These are phyloP conservation scores for Phocoena phocoena DNA, from an alignment of 2,113 vertebrate species.

Conservation along the genomic window DNA sequence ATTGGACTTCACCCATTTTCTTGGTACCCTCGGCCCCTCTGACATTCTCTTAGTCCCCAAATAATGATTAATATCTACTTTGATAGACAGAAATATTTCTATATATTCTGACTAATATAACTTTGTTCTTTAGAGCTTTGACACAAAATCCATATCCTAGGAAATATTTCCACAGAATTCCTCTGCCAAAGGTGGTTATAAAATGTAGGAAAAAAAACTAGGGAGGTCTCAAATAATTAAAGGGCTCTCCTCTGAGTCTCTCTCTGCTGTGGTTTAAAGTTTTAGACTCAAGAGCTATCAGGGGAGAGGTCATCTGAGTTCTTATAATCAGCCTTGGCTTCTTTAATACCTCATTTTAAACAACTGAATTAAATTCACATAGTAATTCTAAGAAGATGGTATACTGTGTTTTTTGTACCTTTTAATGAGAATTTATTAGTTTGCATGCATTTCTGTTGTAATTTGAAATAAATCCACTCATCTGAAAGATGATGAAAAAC, in stretches of 20 bases:
- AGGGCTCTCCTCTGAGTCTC: not conserved
- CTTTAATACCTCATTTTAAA: not conserved
- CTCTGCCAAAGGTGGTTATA: not conserved
- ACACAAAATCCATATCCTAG: not conserved
- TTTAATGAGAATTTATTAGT: not conserved
- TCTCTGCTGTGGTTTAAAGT: not conserved
- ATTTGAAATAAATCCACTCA: not conserved
- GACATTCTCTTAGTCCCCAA: not conserved
- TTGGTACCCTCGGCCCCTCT: not conserved
- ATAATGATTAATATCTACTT: not conserved
- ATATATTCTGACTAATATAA: not conserved
- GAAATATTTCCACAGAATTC: not conserved
- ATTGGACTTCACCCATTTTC: not conserved
- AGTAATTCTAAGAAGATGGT: not conserved
- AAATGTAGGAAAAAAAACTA: not conserved
- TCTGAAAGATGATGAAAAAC: not conserved
- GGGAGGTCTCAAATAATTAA: not conserved
- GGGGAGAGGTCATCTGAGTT: not conserved
- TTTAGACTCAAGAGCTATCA: not conserved
- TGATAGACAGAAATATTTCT: not conserved
- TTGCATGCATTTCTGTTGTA: not conserved
- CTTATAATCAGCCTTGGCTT: not conserved
- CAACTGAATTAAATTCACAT: not conserved
- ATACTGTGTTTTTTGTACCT: not conserved
- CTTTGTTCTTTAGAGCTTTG: not conserved